Evolutionary conservation across 2,888 invertebrate species (phyloP).

Genomic region (Cepaea hortensis): DNA sequence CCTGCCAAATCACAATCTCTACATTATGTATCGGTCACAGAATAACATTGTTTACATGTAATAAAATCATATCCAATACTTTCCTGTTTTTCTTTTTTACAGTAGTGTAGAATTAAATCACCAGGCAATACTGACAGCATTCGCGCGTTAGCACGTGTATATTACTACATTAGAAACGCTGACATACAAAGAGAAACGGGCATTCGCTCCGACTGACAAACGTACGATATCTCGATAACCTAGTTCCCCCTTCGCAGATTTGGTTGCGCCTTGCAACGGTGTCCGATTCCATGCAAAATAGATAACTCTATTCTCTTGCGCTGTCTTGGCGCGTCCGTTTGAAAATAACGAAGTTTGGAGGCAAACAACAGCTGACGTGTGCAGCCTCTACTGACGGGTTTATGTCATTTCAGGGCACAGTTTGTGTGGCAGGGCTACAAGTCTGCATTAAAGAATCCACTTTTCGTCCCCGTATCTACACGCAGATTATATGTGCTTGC

Average conservation of each 20-base stretch:
- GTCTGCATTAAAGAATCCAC: slow-evolving; percentile 19
- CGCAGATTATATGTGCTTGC: neutral
- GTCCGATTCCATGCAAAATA: slow-evolving; percentile 1
- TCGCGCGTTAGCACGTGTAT: neutral
- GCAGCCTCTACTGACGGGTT: neutral
- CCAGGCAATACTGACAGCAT: no score
- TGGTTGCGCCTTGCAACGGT: neutral
- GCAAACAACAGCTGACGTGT: neutral
- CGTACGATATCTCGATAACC: neutral
- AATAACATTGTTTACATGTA: no score
- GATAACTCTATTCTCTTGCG: neutral
- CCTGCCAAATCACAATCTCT: no score
- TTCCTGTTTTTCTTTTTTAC: no score
- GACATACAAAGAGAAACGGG: no score
- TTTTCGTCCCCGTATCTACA: neutral
- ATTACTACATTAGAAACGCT: neutral
- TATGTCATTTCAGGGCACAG: neutral
- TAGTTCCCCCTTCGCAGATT: neutral
- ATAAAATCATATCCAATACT: no score
- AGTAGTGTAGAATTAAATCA: no score
- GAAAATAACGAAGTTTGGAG: neutral
- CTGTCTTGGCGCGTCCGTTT: neutral
- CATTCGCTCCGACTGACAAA: neutral
- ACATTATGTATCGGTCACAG: no score
- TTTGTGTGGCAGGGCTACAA: slow-evolving; percentile 15